Percentiles rank a stretch among this genome's conserved stretches.
Conservation (phyloP, 1,140 invertebrate species). For the Drosophila orosa region DNA sequence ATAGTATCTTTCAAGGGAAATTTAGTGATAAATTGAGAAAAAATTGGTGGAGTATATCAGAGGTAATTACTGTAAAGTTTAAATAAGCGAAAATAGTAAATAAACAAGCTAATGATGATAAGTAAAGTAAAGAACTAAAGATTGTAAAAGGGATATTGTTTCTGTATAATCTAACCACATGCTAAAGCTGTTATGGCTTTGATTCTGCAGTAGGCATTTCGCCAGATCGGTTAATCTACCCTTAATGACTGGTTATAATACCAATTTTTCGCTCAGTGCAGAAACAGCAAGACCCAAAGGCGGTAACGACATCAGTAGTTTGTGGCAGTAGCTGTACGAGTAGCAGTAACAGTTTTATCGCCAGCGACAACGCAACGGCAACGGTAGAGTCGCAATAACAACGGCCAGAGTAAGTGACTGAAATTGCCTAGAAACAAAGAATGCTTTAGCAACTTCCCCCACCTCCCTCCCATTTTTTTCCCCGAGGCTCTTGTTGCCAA, state of each 20-base stretch:
- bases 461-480: not conserved
- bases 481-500: conserved; percentile 31
- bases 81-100: too few relatives aligned
- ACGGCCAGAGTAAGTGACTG: conserved; percentile 57
- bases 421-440: conserved; percentile 70
- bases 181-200: fast-evolving
- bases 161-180: not conserved
- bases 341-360: conserved; percentile 66
- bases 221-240: not conserved
- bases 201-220: not conserved
- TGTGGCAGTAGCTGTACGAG: conserved; percentile 34
- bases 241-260: not conserved
- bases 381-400: conserved; percentile 53
- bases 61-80: too few relatives aligned
- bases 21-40: fast-evolving
- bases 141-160: too few relatives aligned
- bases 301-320: conserved; percentile 43
- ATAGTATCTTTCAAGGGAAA: too few relatives aligned
- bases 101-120: too few relatives aligned
- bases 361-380: conserved; percentile 56
- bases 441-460: conserved; percentile 17
- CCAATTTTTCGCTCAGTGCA: conserved; percentile 30
- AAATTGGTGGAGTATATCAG: too few relatives aligned
- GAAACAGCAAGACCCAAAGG: conserved; percentile 26
- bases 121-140: too few relatives aligned